Evolutionary conservation across 2,888 invertebrate genomes (phyloP).

Genomic region (Eupithecia centaureata): DNA sequence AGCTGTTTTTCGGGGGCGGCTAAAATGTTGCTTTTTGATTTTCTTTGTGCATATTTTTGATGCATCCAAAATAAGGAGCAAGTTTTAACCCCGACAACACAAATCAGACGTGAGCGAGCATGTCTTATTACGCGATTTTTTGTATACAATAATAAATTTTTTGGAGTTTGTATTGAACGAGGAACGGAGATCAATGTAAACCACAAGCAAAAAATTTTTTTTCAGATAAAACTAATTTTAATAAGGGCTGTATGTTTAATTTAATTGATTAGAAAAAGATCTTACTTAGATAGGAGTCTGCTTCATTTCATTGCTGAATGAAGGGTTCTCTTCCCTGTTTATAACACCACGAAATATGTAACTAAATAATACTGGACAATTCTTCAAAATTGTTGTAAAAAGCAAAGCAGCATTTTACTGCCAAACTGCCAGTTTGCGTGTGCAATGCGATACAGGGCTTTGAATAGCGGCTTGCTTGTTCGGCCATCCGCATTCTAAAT

Average conservation of each 20-base stretch:
- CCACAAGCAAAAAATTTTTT: not conserved
- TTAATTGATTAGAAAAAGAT: too few relatives aligned
- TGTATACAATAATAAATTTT: too few relatives aligned
- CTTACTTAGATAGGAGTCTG: not conserved
- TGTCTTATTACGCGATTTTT: too few relatives aligned
- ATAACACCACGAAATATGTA: not conserved
- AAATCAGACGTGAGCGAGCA: too few relatives aligned
- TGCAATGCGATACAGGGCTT: slow-evolving; percentile 36
- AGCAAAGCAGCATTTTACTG: slow-evolving; percentile 38
- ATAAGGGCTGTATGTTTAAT: too few relatives aligned
- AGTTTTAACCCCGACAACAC: too few relatives aligned
- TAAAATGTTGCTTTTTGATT: slow-evolving; percentile 58
- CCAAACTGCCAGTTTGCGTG: slow-evolving; percentile 23
- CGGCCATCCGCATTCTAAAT: slow-evolving; percentile 34
- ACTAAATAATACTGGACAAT: too few relatives aligned
- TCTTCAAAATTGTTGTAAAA: not conserved
- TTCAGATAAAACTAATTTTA: too few relatives aligned
- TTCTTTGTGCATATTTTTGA: too few relatives aligned
- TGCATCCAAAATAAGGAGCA: too few relatives aligned
- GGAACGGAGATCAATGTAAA: not conserved
- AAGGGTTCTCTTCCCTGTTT: not conserved
- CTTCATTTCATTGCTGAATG: not conserved
- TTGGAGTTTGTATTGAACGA: too few relatives aligned
- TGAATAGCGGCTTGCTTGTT: slow-evolving; percentile 34
- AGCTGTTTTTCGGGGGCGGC: slow-evolving; percentile 50